Evolutionary conservation across 2,113 vertebrate species (phyloP), one percentile per base, ranked within the genome.

Genomic region (Columbina picui): DNA sequence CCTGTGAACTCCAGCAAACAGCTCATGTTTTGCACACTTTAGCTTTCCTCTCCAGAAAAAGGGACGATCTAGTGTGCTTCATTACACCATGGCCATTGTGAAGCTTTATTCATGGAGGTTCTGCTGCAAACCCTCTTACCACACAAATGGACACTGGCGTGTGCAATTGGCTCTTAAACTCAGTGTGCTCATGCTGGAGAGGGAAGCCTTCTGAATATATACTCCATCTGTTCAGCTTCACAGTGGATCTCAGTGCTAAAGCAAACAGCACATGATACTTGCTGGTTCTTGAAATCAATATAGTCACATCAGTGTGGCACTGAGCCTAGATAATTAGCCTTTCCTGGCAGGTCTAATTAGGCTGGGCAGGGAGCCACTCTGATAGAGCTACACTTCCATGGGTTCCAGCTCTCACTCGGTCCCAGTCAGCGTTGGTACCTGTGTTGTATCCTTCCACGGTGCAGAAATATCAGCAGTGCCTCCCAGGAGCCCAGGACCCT

Each of bases 281-380:
- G 55, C 76, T 87, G 59, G 32, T 84, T 94, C 80, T 93, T 90
- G 83, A 93, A 84, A 91, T 63, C 39, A 69, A 18, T 74, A 13
- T 21, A 96, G 94, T 89, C 96, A 89, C 93, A 96, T 71, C 93
- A 84, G 64, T 87, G 80, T 92, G 94, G 94, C 93, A 89, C 76
- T 18, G 56, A 92, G 96, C 94, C 96, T 87, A 75, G 84, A 23
- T 95, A 97, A 96, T 97, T 97, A 97, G 95, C 93, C 89, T n/a
- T 89, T 93, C 93, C 86, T 94, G 93, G 94, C 94, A 94, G 84
- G 80, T 90, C 52, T 96, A 87, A 94, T 96, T 94, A 94, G 69
- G 34, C 80, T 84, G 93, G 96, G 95, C 93, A 94, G 26, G 38
- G 39, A 96, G 93, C 95, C 96, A 96, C 1, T 1, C 86, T 91